phyloP scores from a whole-genome alignment of 2,113 vertebrate species.

The Propithecus coquereli region DNA sequence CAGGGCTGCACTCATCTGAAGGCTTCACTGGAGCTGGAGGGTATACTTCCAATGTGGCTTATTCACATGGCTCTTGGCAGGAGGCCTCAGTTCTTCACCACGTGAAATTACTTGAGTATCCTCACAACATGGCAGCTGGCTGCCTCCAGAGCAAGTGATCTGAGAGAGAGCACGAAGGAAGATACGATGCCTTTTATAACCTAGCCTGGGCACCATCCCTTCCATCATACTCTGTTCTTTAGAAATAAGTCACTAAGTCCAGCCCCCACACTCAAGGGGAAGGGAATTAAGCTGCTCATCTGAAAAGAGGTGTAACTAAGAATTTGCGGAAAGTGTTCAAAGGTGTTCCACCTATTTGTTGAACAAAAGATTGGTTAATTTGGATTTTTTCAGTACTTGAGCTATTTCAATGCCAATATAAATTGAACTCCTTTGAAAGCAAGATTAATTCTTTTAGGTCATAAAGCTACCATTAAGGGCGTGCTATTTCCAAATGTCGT shows the following conservation, averaged over 20 bases:
- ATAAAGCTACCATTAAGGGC: background rate
- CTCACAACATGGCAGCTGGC: background rate
- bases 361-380: background rate
- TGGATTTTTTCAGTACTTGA: background rate
- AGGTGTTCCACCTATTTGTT: background rate
- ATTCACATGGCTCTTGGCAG: background rate
- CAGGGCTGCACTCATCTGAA: background rate
- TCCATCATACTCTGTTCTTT: background rate
- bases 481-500: background rate
- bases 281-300: background rate
- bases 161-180: background rate
- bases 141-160: background rate
- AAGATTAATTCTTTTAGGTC: background rate
- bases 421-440: background rate
- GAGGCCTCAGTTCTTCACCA: background rate
- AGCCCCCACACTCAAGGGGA: background rate
- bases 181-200: background rate
- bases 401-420: background rate
- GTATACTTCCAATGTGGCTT: background rate
- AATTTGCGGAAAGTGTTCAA: background rate
- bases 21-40: background rate
- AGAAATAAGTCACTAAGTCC: background rate
- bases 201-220: background rate
- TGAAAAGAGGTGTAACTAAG: background rate
- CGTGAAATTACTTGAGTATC: background rate